Evolutionary conservation across 2,797 vertebrate genomes (phyloP).

Genomic region (Erpetoichthys calabaricus): DNA sequence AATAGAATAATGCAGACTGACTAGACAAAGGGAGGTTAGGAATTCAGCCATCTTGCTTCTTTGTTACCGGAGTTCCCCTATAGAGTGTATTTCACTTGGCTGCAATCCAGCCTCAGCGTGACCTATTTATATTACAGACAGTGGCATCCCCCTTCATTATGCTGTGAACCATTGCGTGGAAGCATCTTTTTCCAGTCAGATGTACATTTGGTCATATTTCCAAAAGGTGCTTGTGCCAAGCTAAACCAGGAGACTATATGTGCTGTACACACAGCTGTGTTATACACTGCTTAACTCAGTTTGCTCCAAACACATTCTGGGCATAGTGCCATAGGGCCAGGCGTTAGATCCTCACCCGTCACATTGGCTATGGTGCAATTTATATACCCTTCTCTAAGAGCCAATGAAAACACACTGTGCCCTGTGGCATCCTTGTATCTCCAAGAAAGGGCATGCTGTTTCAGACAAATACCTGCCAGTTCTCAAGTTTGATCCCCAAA

Average conservation of each 20-base stretch:
- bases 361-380: slow-evolving; percentile 51
- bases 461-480: neutral
- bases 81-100: too few species aligned
- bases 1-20: too few species aligned
- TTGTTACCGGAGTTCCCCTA: too few species aligned
- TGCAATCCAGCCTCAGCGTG: too few species aligned
- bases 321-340: slow-evolving; percentile 50
- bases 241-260: slow-evolving; percentile 41
- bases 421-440: slow-evolving; percentile 31
- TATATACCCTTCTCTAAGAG: slow-evolving; percentile 38
- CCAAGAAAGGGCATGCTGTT: neutral
- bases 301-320: slow-evolving; percentile 47
- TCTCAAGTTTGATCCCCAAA: neutral
- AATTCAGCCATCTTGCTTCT: too few species aligned
- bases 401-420: slow-evolving; percentile 52
- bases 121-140: too few species aligned
- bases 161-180: neutral
- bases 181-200: slow-evolving; percentile 7
- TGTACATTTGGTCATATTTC: slow-evolving; percentile 15
- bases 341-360: slow-evolving; percentile 47
- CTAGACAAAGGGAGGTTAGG: too few species aligned
- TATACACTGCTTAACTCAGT: slow-evolving; percentile 39
- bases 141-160: too few species aligned
- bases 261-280: slow-evolving; percentile 51
- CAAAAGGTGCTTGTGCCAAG: slow-evolving; percentile 28